Evolutionary conservation across 2,113 vertebrate species (phyloP).

Genomic region (Xiphophorus hellerii): DNA sequence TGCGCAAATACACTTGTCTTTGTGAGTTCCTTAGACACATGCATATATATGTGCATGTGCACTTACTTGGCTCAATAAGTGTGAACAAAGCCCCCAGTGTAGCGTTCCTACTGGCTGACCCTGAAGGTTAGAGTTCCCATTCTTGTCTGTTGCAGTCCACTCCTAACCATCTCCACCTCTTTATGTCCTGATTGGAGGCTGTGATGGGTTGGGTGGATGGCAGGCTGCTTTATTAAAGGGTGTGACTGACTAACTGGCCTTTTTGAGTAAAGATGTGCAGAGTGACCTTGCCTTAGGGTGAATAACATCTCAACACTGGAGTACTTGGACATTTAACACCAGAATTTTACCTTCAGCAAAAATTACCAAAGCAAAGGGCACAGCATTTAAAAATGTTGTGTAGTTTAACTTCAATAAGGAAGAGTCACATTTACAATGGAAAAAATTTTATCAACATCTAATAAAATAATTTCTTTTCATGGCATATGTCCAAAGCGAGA

Average conservation of each 20-base stretch:
- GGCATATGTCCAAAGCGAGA: not conserved
- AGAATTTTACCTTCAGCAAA: not conserved
- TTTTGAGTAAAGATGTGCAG: conserved; percentile 43
- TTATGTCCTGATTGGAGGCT: conserved; percentile 60
- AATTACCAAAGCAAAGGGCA: not conserved
- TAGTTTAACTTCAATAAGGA: not conserved
- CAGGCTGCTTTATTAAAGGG: conserved; percentile 71
- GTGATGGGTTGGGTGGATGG: conserved; percentile 49
- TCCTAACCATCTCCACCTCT: conserved; percentile 47
- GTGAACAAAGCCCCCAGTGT: conserved; percentile 71
- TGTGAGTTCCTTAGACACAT: conserved; percentile 8
- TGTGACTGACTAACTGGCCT: conserved; percentile 63
- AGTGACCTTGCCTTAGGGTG: conserved; percentile 50
- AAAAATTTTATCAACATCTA: not conserved
- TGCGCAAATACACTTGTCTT: conserved; percentile 5
- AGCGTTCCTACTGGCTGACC: conserved; percentile 58
- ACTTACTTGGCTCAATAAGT: conserved; percentile 26
- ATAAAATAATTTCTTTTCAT: not conserved
- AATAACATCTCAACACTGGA: conserved; percentile 36
- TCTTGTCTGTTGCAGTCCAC: conserved; percentile 32
- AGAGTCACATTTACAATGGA: not conserved
- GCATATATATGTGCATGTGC: conserved; percentile 14
- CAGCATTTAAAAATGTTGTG: not conserved
- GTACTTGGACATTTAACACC: conserved; percentile 29
- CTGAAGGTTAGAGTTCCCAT: conserved; percentile 64